phyloP scores from a whole-genome alignment of 2,888 invertebrate species.

The Eumacrocentrus americanus region DNA sequence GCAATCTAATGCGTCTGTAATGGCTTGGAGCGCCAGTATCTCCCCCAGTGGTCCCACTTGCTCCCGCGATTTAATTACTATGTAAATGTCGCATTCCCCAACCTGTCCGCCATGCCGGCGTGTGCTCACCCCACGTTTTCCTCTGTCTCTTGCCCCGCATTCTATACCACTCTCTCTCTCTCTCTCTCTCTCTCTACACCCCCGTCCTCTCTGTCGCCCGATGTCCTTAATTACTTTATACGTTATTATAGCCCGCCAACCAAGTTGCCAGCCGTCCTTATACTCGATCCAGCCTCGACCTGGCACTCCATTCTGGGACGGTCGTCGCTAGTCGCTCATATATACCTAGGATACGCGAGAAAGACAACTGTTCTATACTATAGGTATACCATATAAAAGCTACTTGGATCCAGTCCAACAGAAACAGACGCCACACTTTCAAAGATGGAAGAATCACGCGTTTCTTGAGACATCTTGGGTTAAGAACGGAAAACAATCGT shows the following conservation, averaged over 20 bases:
- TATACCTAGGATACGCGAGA: too few species aligned
- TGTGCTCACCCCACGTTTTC: slow-evolving; percentile 34
- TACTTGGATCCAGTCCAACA: neutral
- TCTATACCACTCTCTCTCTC: slow-evolving; percentile 25
- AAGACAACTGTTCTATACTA: too few species aligned
- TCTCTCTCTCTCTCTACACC: slow-evolving; percentile 19
- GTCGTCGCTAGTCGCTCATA: neutral
- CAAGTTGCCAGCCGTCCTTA: slow-evolving; percentile 45
- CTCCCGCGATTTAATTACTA: slow-evolving; percentile 62
- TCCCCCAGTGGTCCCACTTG: slow-evolving; percentile 59
- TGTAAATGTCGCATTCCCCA: slow-evolving; percentile 62
- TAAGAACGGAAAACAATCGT: neutral
- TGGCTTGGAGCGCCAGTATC: slow-evolving; percentile 59
- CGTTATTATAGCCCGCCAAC: slow-evolving; percentile 57
- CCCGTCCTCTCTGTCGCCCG: slow-evolving; percentile 54
- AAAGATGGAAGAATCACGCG: slow-evolving; percentile 31
- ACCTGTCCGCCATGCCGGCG: slow-evolving; percentile 52
- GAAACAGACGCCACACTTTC: neutral
- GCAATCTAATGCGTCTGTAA: slow-evolving; percentile 63
- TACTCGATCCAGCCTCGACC: slow-evolving; percentile 11
- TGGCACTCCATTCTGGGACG: slow-evolving; percentile 23
- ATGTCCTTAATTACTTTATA: slow-evolving; percentile 63
- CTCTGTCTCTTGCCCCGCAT: slow-evolving; percentile 30
- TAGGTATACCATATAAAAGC: neutral
- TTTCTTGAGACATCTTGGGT: slow-evolving; percentile 33